phyloP scores from a whole-genome alignment of 2,797 vertebrate species.

The Acanthurus leucopareius region DNA sequence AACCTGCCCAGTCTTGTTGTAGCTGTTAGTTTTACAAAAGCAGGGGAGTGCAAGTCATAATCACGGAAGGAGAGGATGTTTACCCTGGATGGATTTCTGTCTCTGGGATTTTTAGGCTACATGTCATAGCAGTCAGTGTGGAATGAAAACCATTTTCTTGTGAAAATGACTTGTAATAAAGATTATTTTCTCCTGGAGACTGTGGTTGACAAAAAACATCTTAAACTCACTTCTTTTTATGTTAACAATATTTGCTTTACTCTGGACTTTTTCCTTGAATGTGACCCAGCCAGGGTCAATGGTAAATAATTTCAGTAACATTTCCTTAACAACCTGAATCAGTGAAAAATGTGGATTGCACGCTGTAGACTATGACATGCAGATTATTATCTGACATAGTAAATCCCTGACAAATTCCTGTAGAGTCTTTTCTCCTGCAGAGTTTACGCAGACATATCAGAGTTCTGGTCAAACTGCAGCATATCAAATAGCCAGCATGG shows the following conservation, averaged over 20 bases:
- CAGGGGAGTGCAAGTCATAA: conserved; percentile 10
- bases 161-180: background rate
- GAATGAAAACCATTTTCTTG: conserved; percentile 23
- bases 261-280: conserved; percentile 5
- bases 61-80: conserved; percentile 34
- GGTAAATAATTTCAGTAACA: background rate
- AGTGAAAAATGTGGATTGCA: conserved; percentile 27
- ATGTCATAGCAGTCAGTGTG: conserved; percentile 24
- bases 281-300: background rate
- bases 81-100: conserved; percentile 42
- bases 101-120: conserved; percentile 12
- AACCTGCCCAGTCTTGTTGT: background rate
- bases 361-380: conserved; percentile 29
- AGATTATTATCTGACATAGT: conserved; percentile 49
- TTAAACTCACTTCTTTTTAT: background rate
- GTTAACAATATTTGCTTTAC: background rate
- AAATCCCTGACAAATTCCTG: conserved; percentile 55
- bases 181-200: conserved; percentile 2
- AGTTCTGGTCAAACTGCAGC: conserved; percentile 54
- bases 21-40: conserved; percentile 43
- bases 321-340: conserved; percentile 14
- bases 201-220: background rate
- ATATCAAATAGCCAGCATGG: conserved; percentile 64
- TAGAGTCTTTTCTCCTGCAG: conserved; percentile 43
- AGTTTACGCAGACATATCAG: conserved; percentile 42